A percentile compares a stretch with the other conserved stretches of the same genome.
phyloP scores from a whole-genome alignment of 2,113 vertebrate genomes.

The Corythornis cristatus region DNA sequence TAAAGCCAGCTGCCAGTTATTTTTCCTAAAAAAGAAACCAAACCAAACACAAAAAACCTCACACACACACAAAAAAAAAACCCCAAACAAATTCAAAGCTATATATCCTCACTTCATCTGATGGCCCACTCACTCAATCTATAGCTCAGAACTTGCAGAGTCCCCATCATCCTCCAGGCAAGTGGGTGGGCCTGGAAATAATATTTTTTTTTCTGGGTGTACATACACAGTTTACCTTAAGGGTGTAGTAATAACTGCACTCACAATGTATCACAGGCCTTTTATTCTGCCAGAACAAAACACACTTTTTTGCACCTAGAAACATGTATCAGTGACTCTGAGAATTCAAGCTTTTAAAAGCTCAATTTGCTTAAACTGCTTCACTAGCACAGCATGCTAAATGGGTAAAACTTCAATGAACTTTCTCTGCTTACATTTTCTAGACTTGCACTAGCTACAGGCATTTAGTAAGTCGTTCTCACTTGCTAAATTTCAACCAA shows the following conservation, averaged over 20 bases:
- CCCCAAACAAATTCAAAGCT: neutral
- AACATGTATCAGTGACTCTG: neutral
- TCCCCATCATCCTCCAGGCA: neutral
- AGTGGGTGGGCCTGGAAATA: neutral
- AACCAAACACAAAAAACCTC: no score
- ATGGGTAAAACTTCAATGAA: neutral
- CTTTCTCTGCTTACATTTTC: neutral
- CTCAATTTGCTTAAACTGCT: neutral
- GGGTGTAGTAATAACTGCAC: neutral
- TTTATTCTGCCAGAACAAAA: neutral
- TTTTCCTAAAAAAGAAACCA: neutral
- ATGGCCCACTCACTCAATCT: neutral
- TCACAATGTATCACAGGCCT: neutral
- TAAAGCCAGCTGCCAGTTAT: neutral
- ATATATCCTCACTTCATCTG: neutral
- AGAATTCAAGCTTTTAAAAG: neutral
- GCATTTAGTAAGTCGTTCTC: neutral
- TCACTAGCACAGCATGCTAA: fast-evolving
- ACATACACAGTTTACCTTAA: neutral
- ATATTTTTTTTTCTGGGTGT: neutral
- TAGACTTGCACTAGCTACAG: fast-evolving
- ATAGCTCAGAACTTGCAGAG: neutral
- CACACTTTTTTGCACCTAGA: neutral
- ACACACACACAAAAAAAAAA: no score
- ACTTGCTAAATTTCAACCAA: neutral